These are phyloP conservation scores for Blennius ocellaris DNA, from an alignment of 2,113 vertebrate genomes.

Conservation along the genomic window DNA sequence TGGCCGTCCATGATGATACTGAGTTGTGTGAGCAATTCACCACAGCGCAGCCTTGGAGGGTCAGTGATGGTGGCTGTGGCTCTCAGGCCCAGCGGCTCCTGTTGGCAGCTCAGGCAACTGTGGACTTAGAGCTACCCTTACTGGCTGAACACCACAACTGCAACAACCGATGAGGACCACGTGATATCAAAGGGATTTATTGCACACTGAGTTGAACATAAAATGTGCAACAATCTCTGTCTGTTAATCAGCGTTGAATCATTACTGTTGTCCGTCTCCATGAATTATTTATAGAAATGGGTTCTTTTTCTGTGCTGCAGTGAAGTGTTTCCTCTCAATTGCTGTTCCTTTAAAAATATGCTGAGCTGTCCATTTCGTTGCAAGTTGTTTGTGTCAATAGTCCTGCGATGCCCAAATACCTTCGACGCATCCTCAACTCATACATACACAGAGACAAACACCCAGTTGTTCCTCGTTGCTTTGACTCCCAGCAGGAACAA, in stretches of 20 bases:
- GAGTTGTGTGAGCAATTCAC: neutral
- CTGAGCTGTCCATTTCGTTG: no score
- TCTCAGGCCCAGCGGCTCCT: neutral
- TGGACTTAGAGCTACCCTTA: slow-evolving; percentile 61
- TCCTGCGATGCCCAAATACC: no score
- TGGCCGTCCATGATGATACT: slow-evolving; percentile 11
- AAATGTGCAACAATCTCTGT: neutral
- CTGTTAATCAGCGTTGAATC: neutral
- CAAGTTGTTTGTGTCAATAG: no score
- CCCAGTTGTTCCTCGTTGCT: no score
- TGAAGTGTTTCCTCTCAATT: no score
- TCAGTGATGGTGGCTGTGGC: no score
- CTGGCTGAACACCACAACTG: slow-evolving; percentile 44
- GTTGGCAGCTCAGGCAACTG: neutral
- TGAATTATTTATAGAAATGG: neutral
- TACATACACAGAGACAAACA: no score
- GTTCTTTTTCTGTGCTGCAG: no score
- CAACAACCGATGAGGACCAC: neutral
- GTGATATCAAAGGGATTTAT: neutral
- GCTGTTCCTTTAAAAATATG: no score
- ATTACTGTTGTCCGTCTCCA: neutral
- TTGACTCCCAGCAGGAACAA: no score
- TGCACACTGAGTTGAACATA: neutral
- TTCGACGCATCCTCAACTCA: no score
- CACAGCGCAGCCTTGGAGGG: no score